These are phyloP conservation scores for Aphrophora alni DNA, from an alignment of 2,888 invertebrate genomes.

Conservation along the genomic window DNA sequence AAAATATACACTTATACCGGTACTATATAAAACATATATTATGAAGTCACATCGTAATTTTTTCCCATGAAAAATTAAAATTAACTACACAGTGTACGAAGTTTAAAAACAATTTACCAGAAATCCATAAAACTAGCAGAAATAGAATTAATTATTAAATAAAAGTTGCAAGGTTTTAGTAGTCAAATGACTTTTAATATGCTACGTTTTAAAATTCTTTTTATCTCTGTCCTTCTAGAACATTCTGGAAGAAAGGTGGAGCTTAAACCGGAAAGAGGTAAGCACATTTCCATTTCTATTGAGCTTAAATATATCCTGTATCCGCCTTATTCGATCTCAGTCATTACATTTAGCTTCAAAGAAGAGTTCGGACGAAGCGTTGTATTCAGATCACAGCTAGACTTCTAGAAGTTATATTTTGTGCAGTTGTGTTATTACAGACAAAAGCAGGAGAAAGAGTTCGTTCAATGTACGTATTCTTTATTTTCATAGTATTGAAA, in stretches of 20 bases:
- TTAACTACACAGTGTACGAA: no score
- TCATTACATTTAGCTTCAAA: not conserved
- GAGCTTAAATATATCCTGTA: not conserved
- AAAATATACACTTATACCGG: no score
- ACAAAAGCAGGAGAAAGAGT: not conserved
- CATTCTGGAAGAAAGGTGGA: conserved; percentile 40
- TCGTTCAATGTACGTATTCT: not conserved
- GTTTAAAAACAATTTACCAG: no score
- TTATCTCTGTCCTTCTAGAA: conserved; percentile 32
- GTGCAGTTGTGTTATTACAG: not conserved
- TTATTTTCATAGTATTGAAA: not conserved
- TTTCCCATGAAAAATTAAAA: no score
- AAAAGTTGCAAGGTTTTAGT: no score
- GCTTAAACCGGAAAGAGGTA: conserved; percentile 22
- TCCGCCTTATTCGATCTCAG: conserved; percentile 4
- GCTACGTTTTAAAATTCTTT: no score
- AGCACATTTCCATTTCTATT: conserved; percentile 17
- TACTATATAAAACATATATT: no score
- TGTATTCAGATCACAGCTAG: not conserved
- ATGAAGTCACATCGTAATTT: no score
- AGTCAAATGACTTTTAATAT: no score
- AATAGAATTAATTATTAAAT: no score
- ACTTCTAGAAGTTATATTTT: not conserved
- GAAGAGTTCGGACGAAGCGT: not conserved
- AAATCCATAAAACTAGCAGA: no score